These are phyloP conservation scores for Holothuria glaberrima DNA, from an alignment of 35 echinoderm and acorn worm genomes.

Conservation along the genomic window DNA sequence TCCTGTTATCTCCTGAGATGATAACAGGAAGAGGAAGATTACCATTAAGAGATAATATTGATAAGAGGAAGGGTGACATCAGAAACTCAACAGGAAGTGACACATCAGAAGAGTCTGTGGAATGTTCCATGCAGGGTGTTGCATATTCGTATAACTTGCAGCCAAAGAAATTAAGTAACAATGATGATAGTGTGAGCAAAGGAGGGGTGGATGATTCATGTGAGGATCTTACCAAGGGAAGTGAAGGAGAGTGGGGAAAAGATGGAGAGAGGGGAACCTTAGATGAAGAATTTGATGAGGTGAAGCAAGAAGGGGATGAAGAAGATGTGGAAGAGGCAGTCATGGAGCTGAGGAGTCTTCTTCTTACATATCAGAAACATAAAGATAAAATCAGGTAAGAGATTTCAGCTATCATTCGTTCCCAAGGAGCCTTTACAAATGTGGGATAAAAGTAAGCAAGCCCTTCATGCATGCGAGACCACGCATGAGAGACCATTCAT, in stretches of 20 bases:
- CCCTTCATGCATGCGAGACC: too few species aligned
- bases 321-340: background rate
- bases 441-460: background rate
- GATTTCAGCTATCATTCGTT: background rate
- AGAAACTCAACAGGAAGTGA: too few species aligned
- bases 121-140: too few species aligned
- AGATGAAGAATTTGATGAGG: too few species aligned
- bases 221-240: background rate
- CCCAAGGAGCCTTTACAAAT: background rate
- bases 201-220: background rate
- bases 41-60: too few species aligned
- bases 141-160: background rate
- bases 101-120: too few species aligned
- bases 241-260: background rate
- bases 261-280: background rate
- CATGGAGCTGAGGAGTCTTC: conserved; percentile 5
- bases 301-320: background rate
- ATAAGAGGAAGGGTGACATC: too few species aligned
- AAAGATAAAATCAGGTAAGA: conserved; percentile 10
- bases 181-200: background rate
- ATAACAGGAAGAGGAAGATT: background rate
- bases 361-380: conserved; percentile 1
- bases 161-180: background rate
- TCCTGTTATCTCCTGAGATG: background rate
- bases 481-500: too few species aligned